Conservation (phyloP, 2,113 vertebrate genomes). For the Hippoglossus stenolepis region DNA sequence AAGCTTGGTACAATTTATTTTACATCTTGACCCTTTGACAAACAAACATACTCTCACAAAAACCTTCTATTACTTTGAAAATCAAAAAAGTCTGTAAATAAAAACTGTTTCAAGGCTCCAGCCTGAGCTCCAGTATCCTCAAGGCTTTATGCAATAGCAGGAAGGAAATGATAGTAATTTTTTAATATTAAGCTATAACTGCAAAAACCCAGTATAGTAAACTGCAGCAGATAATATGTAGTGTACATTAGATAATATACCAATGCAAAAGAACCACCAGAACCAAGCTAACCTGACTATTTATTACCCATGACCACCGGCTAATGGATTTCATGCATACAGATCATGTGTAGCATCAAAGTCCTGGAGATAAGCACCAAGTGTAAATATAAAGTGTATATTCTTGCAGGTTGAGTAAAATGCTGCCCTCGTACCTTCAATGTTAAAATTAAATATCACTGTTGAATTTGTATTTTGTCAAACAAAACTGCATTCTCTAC, state of each 20-base stretch:
- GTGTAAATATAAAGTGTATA: too few relatives aligned
- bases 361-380: too few relatives aligned
- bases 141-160: not conserved
- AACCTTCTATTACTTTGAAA: not conserved
- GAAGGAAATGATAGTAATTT: not conserved
- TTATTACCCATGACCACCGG: constrained; percentile 9
- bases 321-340: not conserved
- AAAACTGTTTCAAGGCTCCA: not conserved
- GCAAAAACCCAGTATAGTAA: not conserved
- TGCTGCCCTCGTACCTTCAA: too few relatives aligned
- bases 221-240: too few relatives aligned
- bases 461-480: not conserved
- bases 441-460: too few relatives aligned
- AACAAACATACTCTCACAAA: not conserved
- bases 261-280: not conserved
- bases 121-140: not conserved
- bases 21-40: not conserved
- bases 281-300: not conserved
- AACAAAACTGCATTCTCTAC: not conserved
- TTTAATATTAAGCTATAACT: not conserved
- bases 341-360: not conserved
- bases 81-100: not conserved
- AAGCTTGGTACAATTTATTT: not conserved
- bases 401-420: too few relatives aligned
- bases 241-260: too few relatives aligned